phyloP scores from a whole-genome alignment of 2,113 vertebrate species.

The Hemicordylus capensis region DNA sequence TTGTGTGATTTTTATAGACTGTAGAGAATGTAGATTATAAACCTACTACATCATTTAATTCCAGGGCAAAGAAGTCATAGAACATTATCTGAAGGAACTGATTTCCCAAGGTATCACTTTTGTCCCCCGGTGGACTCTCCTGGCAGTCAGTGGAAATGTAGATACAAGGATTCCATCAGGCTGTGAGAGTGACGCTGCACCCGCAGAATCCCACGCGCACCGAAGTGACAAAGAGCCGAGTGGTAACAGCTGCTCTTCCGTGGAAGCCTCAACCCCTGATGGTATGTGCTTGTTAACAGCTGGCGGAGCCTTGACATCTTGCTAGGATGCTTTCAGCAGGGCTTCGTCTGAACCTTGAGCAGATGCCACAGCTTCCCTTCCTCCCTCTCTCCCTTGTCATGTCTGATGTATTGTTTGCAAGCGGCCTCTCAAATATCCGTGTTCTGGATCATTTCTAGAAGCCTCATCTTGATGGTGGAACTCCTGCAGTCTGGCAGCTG shows the following conservation, averaged over 20 bases:
- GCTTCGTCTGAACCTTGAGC: neutral
- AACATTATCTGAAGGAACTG: constrained; percentile 83
- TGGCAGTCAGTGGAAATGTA: rapidly evolving
- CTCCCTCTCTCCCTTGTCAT: neutral
- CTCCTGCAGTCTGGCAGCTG: neutral
- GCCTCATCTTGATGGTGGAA: neutral
- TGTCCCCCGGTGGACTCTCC: constrained; percentile 81
- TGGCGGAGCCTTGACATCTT: neutral
- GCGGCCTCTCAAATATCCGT: neutral
- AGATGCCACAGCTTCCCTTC: neutral
- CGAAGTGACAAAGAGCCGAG: constrained; percentile 37
- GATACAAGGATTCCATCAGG: rapidly evolving
- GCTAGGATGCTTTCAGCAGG: neutral
- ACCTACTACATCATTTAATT: constrained; percentile 1
- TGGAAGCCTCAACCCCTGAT: constrained; percentile 61
- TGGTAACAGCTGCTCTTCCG: neutral
- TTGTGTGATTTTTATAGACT: neutral
- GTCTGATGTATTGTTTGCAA: neutral
- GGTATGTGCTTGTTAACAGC: constrained; percentile 55
- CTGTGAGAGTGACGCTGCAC: rapidly evolving
- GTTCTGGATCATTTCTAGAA: neutral
- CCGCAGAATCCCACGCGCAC: rapidly evolving
- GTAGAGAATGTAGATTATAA: neutral
- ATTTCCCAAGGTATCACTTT: constrained; percentile 81
- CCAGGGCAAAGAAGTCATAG: constrained; percentile 88